phyloP scores from a whole-genome alignment of 2,797 vertebrate genomes.

The Prunella strophiata region DNA sequence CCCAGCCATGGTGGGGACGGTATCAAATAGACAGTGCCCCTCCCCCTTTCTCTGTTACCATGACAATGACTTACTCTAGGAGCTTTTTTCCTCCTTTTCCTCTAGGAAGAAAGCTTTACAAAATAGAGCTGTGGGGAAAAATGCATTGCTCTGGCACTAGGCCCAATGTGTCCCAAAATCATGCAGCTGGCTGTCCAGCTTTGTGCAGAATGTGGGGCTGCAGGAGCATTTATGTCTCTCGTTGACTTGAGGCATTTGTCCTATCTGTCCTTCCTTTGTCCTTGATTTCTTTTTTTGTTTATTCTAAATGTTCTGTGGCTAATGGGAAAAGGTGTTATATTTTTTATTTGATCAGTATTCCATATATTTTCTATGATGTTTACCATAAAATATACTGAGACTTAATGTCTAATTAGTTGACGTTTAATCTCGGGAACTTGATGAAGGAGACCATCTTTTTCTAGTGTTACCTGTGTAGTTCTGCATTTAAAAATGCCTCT shows the following conservation, averaged over 20 bases:
- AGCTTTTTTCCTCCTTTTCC: not conserved
- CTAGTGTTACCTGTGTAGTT: not conserved
- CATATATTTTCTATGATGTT: not conserved
- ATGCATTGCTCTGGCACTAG: not conserved
- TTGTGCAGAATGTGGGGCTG: accelerated
- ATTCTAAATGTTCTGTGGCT: not conserved
- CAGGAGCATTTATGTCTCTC: no score
- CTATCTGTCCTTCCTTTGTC: not conserved
- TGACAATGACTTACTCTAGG: not conserved
- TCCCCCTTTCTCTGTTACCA: not conserved
- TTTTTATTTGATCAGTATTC: not conserved
- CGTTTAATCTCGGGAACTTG: not conserved
- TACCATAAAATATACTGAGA: not conserved
- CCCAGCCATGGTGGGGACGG: not conserved
- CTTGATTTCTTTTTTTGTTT: not conserved
- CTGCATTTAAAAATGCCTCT: not conserved
- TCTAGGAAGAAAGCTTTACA: not conserved
- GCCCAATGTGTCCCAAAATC: accelerated
- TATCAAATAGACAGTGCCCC: accelerated
- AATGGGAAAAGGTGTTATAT: not conserved
- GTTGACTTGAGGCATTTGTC: not conserved
- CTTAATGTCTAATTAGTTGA: not conserved
- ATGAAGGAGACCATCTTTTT: not conserved
- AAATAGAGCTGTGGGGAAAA: not conserved
- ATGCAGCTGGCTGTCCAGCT: not conserved